Conservation (phyloP, 2,888 invertebrate genomes). For the Dasypogon diadema region DNA sequence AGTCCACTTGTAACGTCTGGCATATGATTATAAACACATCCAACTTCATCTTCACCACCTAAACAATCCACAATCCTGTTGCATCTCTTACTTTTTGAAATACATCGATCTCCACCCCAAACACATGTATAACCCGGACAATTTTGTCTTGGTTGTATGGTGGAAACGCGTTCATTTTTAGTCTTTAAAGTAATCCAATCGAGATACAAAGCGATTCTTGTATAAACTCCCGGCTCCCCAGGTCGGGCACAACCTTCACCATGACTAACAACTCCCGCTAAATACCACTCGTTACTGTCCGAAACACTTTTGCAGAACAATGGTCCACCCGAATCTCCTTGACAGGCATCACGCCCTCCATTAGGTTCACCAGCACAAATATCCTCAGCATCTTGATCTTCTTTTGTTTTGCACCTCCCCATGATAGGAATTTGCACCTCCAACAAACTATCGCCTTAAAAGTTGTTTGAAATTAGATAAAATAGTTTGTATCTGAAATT, state of each 20-base stretch:
- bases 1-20: conserved; percentile 62
- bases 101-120: conserved; percentile 76
- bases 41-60: conserved; percentile 83
- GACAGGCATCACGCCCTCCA: conserved; percentile 88
- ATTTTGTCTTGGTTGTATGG: conserved; percentile 71
- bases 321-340: conserved; percentile 83
- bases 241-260: conserved; percentile 87
- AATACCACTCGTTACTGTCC: conserved; percentile 79
- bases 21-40: conserved; percentile 71
- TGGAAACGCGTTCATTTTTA: conserved; percentile 57
- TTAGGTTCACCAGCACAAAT: conserved; percentile 81
- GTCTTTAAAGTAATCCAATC: conserved; percentile 77
- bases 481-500: no score
- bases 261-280: conserved; percentile 88
- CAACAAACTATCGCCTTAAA: conserved; percentile 81
- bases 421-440: conserved; percentile 84
- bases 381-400: conserved; percentile 76
- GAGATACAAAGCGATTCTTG: conserved; percentile 80
- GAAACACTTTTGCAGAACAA: conserved; percentile 81
- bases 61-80: conserved; percentile 82
- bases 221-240: conserved; percentile 85
- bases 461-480: no score
- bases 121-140: conserved; percentile 83
- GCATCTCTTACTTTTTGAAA: conserved; percentile 76
- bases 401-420: conserved; percentile 74